A percentile compares a stretch with the other conserved stretches of the same genome.
These are phyloP conservation scores for Helicoverpa zea DNA, from an alignment of 1,140 invertebrate species.

Conservation along the genomic window DNA sequence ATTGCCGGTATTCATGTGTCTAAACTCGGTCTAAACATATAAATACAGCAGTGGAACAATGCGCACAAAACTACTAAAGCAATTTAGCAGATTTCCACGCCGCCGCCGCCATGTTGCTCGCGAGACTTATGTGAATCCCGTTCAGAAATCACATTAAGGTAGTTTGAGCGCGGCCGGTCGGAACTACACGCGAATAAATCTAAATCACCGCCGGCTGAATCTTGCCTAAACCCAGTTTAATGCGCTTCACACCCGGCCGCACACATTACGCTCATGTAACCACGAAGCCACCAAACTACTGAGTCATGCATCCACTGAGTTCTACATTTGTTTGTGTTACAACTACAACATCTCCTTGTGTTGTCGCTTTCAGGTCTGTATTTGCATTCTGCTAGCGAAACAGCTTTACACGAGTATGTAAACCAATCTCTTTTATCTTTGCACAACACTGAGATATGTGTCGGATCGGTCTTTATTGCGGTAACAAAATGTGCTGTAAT, in stretches of 20 bases:
- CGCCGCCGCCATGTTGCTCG: conserved; percentile 58
- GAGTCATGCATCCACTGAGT: conserved; percentile 27
- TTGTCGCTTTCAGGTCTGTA: conserved; percentile 22
- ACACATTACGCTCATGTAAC: conserved; percentile 42
- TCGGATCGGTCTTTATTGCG: not conserved
- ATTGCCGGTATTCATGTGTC: too few species aligned
- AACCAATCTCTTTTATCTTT: conserved; percentile 6
- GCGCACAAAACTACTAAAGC: conserved; percentile 54
- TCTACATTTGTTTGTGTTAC: conserved; percentile 29
- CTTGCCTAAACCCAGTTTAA: conserved; percentile 68
- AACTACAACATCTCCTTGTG: not conserved
- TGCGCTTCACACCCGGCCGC: conserved; percentile 58
- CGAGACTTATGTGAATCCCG: conserved; percentile 48
- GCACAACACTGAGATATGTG: not conserved
- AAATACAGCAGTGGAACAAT: conserved; percentile 27
- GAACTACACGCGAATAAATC: conserved; percentile 71
- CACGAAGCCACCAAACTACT: conserved; percentile 13
- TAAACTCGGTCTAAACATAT: conserved; percentile 11
- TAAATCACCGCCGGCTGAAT: conserved; percentile 66
- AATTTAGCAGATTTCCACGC: conserved; percentile 69
- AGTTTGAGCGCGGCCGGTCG: conserved; percentile 63
- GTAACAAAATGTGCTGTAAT: not conserved
- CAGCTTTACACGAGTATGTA: conserved; percentile 4
- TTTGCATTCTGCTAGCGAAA: conserved; percentile 16
- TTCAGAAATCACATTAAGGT: conserved; percentile 73